Evolutionary conservation across 2,113 vertebrate species (phyloP), one percentile per base, ranked within the genome.

Genomic region (Odontesthes bonariensis): DNA sequence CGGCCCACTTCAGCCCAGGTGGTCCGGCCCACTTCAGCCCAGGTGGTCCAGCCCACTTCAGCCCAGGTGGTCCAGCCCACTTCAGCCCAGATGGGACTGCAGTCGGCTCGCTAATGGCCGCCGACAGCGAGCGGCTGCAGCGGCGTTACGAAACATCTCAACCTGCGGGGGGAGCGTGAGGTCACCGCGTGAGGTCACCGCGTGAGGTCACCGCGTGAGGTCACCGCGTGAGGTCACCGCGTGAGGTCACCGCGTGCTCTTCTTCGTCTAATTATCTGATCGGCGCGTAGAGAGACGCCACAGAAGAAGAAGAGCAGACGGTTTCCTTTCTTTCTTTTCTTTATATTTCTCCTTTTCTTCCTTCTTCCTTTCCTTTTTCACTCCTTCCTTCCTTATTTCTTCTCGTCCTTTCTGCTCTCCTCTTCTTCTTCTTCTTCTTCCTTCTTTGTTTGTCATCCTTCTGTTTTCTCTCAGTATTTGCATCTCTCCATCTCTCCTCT

Each of bases 1-100:
- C 27, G 27, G 27, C 27, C 27, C 27, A 27, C 27, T 27, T 27
- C 27, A 27, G 27, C 27, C 27, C 27, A 27, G 27, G 27, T n/a
- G n/a, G n/a, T n/a, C n/a, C n/a, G 77, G 22, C 77, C 85, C 77
- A 75, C 69, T 81, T 75, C 64, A 66, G 57, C 3, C 53, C 69
- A 69, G n/a, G n/a, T n/a, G n/a, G n/a, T n/a, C n/a, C n/a, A n/a
- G n/a, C n/a, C n/a, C n/a, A n/a, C n/a, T n/a, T n/a, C n/a, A n/a
- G n/a, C n/a, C n/a, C n/a, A n/a, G n/a, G n/a, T 27, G 27, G 27
- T 27, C 27, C 27, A 3, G 27, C 27, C 27, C 27, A 27, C 27
- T 27, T 27, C 27, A 27, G 27, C 27, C 27, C 27, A 27, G 27
- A 3, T 79, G 14, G 53, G 53, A 33, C 70, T 38, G 49, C 55